phyloP scores from a whole-genome alignment of 2,888 invertebrate species.

The Pseudeuparius sepicola region DNA sequence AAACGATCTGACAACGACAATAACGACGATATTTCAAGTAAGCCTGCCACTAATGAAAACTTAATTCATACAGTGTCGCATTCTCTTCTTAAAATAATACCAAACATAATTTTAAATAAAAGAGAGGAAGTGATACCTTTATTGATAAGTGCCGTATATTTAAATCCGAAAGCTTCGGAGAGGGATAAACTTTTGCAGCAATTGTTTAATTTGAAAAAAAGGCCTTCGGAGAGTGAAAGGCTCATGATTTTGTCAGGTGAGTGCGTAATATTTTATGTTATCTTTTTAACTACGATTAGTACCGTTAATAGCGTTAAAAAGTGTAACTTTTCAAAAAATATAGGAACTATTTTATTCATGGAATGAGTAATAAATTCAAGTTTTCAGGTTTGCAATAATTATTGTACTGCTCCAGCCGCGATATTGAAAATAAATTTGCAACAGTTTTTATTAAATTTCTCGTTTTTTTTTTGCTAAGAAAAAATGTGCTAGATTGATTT shows the following conservation, averaged over 20 bases:
- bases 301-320: not conserved
- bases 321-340: no score
- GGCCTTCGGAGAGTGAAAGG: conserved; percentile 57
- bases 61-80: conserved; percentile 45
- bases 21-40: conserved; percentile 34
- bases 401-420: no score
- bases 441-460: no score
- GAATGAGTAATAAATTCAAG: no score
- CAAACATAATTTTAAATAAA: conserved; percentile 57
- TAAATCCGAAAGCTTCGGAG: conserved; percentile 47
- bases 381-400: no score
- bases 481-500: no score
- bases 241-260: conserved; percentile 46
- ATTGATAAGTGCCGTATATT: conserved; percentile 48
- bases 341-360: no score
- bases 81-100: conserved; percentile 52
- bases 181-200: conserved; percentile 55
- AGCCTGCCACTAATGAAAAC: conserved; percentile 35
- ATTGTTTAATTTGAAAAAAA: conserved; percentile 60
- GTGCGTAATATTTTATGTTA: no score
- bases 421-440: no score
- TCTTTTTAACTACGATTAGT: conserved; percentile 1
- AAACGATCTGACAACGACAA: conserved; percentile 34
- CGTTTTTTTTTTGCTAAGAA: no score
- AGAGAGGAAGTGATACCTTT: conserved; percentile 60